Evolutionary conservation across 2,797 vertebrate genomes (phyloP), one percentile per base, ranked within the genome.

Genomic region (Thaleichthys pacificus): DNA sequence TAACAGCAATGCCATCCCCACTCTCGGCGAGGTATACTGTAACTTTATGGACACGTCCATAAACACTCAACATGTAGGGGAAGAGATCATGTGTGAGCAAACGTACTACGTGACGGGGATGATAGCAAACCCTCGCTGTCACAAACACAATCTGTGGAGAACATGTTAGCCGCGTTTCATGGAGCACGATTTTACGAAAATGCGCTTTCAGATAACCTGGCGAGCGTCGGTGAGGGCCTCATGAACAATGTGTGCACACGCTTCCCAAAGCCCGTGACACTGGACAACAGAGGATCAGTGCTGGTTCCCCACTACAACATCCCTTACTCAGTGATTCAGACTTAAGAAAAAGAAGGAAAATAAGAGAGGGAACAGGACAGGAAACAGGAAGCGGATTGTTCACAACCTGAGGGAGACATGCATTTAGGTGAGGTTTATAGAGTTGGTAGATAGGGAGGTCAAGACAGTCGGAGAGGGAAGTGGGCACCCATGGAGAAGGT

Each of bases 341-440:
- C 15, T 21, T 17, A 3, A 63, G 49, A 26, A 76, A 71, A 32
- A 76, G 61, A 75, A 70, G 60, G 75, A 86, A 88, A 84, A 24
- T 86, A 62, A 74, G 73, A 87, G 22, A 67, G n/a, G 5, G 17
- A 71, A 54, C 51, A 54, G 51, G 15, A 54, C 15, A 77, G 47
- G 56, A 62, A 30, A 35, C 19, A 21, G 66, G 61, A 61, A 61
- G n/a, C 26, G 74, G 69, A 73, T 32, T 51, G 24, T 71, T 68
- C 66, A 71, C 67, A 69, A 75, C 63, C 22, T 70, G 9, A 15
- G 30, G 15, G 54, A 68, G 30, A 58, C 49, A 22, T 56, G 66
- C 49, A 68, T 30, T 22, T 7, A 66, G 64, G 35, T 2, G 63
- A 38, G 63, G 38, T 54, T 54, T 54, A n/a, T 3, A 54, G 51